These are phyloP conservation scores for Aptenodytes forsteri DNA, from an alignment of 2,113 vertebrate genomes.

Conservation along the genomic window DNA sequence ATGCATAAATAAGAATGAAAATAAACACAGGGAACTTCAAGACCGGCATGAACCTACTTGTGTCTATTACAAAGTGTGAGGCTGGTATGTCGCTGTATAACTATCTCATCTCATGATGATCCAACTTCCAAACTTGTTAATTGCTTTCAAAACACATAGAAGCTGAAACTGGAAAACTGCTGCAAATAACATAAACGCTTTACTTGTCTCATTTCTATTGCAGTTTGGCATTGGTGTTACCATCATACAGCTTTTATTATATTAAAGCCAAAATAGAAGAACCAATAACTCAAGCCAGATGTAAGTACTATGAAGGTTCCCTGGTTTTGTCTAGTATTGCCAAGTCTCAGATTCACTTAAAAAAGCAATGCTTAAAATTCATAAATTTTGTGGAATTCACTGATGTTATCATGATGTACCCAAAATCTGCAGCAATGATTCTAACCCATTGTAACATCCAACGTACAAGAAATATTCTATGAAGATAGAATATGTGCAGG, in stretches of 20 bases:
- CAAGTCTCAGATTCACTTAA: conserved; percentile 3
- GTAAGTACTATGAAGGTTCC: conserved; percentile 83
- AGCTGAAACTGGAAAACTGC: background rate
- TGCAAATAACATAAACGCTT: conserved; percentile 44
- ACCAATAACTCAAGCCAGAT: conserved; percentile 87
- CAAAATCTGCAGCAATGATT: conserved; percentile 79
- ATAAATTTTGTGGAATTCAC: conserved; percentile 58
- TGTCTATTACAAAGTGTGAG: background rate
- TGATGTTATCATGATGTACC: conserved; percentile 49
- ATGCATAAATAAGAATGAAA: background rate
- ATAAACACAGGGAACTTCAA: background rate
- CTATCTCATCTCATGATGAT: background rate
- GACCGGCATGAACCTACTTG: background rate
- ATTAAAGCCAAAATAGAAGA: conserved; percentile 94
- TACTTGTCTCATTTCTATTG: conserved; percentile 72
- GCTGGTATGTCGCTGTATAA: background rate
- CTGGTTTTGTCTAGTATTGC: background rate
- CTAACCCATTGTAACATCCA: conserved; percentile 68
- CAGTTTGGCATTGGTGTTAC: conserved; percentile 95
- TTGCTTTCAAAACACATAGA: background rate
- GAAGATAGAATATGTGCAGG: conserved; percentile 78
- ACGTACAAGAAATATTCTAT: conserved; percentile 80
- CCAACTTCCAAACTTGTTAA: background rate
- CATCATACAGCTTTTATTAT: conserved; percentile 97
- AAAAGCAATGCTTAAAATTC: conserved; percentile 30